Percentiles rank a stretch among this genome's conserved stretches.
Evolutionary conservation across 2,113 vertebrate species (phyloP).

Genomic region (Tragelaphus strepsiceros): DNA sequence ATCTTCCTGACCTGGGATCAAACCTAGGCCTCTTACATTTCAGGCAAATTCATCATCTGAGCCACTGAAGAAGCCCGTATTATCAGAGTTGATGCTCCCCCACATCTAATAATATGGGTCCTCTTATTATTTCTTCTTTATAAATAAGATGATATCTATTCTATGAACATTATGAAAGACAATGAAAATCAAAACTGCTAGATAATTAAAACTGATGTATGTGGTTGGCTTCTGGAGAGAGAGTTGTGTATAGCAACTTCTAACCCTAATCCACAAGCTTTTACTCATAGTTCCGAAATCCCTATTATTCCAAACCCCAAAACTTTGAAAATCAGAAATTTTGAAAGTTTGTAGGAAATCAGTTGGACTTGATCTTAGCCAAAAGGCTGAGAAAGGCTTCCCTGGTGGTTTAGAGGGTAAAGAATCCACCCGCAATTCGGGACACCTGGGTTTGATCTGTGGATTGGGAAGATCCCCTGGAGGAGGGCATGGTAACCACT

Average conservation of each 20-base stretch:
- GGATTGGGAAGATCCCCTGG: neutral
- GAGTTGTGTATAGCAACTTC: neutral
- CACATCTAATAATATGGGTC: neutral
- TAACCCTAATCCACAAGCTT: neutral
- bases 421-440: rapidly evolving
- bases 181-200: neutral
- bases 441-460: neutral
- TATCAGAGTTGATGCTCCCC: neutral
- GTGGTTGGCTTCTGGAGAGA: neutral
- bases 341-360: neutral
- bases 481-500: neutral
- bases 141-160: neutral
- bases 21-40: neutral
- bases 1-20: neutral
- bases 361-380: neutral
- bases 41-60: neutral
- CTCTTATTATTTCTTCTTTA: neutral
- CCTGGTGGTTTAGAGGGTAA: neutral
- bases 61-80: neutral
- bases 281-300: neutral
- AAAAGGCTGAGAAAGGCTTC: neutral
- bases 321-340: neutral
- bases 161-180: neutral
- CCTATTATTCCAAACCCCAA: neutral
- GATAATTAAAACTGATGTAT: neutral